Percentiles rank a stretch among this genome's conserved stretches.
phyloP scores from a whole-genome alignment of 2,888 invertebrate species.

The Tachina lurida region DNA sequence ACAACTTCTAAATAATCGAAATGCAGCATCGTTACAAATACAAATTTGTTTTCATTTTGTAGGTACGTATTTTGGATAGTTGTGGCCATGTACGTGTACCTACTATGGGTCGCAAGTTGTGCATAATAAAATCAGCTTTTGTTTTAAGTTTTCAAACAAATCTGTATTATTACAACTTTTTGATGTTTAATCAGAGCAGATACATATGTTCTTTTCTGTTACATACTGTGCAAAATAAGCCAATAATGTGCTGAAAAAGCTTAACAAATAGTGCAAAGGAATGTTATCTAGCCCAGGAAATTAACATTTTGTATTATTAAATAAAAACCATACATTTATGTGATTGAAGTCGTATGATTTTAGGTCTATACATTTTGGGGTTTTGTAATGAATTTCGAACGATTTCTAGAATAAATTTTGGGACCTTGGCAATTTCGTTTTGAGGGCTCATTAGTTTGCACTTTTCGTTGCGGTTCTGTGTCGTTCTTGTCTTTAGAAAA shows the following conservation, averaged over 20 bases:
- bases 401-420: no score
- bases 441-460: no score
- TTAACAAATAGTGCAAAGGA: slow-evolving; percentile 1
- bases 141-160: slow-evolving; percentile 46
- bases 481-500: no score
- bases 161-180: slow-evolving; percentile 59
- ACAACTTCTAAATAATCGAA: slow-evolving; percentile 7
- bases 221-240: slow-evolving; percentile 45
- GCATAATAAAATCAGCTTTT: slow-evolving; percentile 46
- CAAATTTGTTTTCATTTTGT: slow-evolving; percentile 37
- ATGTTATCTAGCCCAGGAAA: neutral
- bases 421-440: no score
- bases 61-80: neutral
- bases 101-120: slow-evolving; percentile 14
- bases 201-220: neutral
- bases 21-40: slow-evolving; percentile 29
- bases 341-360: no score
- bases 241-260: slow-evolving; percentile 43
- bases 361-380: no score
- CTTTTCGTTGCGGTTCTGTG: no score
- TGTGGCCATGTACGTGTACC: slow-evolving; percentile 24
- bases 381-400: no score
- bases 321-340: no score
- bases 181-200: slow-evolving; percentile 33
- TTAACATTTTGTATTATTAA: neutral